Evolutionary conservation across 2,113 vertebrate genomes (phyloP).

Genomic region (Cottus gobio): DNA sequence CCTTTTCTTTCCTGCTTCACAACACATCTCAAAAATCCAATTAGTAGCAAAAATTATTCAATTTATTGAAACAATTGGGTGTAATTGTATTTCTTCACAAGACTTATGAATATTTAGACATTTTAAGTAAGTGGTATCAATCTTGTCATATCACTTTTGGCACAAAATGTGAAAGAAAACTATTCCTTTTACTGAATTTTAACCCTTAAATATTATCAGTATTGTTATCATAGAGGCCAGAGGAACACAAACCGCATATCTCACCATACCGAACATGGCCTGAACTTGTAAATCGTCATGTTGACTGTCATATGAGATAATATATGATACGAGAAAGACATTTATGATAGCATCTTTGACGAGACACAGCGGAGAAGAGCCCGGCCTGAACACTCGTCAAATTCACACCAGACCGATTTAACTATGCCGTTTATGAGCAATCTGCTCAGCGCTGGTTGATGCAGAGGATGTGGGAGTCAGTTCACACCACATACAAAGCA

Average conservation of each 20-base stretch:
- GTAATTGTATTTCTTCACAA: not conserved
- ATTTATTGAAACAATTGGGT: not conserved
- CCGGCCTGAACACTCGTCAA: conserved; percentile 27
- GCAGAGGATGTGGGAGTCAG: not conserved
- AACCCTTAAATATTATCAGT: not conserved
- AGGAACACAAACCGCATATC: not conserved
- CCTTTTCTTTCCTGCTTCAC: not conserved
- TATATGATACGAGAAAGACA: not conserved
- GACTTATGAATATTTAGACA: not conserved
- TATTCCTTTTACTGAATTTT: not conserved
- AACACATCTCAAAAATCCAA: not conserved
- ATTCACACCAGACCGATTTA: conserved; percentile 28
- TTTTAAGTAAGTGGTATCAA: not conserved
- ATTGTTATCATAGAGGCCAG: too few relatives aligned
- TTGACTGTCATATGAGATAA: not conserved
- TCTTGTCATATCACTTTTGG: not conserved
- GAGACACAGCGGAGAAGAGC: conserved; percentile 12
- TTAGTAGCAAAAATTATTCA: not conserved
- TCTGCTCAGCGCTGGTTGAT: conserved; percentile 26
- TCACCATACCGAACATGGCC: not conserved
- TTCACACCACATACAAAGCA: conserved; percentile 25
- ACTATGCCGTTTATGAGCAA: conserved; percentile 35
- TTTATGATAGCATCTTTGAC: conserved; percentile 18
- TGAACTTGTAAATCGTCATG: not conserved
- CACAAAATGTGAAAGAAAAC: not conserved